Base-by-base conservation (phyloP, 2,797 vertebrate genomes). In the Notamacropus eugenii region DNA sequence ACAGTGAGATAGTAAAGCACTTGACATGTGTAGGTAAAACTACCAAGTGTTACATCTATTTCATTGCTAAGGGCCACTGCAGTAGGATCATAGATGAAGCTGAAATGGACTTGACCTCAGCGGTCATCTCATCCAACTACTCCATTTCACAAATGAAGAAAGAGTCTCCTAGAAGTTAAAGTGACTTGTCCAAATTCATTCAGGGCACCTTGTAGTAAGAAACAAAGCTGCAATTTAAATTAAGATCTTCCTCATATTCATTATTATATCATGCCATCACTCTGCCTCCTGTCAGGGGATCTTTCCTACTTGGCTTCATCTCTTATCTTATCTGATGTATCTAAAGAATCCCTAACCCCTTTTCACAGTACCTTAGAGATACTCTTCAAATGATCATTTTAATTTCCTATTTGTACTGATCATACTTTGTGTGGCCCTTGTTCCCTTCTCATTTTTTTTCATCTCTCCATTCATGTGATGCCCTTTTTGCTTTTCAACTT, bases 1-100 rank as follows among this genome's bases (percentile, higher is more conserved):
- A 46, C 74, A 82, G 19, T 4, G 40, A 82, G 29, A 46, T 11
- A 0, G 34, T 22, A 82, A 82, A 82, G 40, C 22, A 82, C 12
- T 46, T 82, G 74, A 82, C 22, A 46, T 46, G 40, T 82, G 22
- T 82, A 82, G 19, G 40, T 24, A 82, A 74, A 74, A 82, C 40
- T 2, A 40, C 8, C 8, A 3, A 0, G 1, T 10, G 22, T n/a
- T 82, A 46, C 2, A 40, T 46, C 8, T 27, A 10, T 22, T 11
- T 82, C 74, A 82, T 27, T 82, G 9, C 40, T 27, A 82, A 28
- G 74, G 40, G 8, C 34, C 67, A n/a, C 5, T 5, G 0, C 67
- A 67, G 14, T 67, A 67, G 34, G 34, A 82, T 82, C 67, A 46
- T 3, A 82, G 74, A 46, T 82, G 74, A 24, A 46, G 40, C 40